A percentile compares a stretch with the other conserved stretches of the same genome.
Evolutionary conservation across 2,888 invertebrate species (phyloP).

Genomic region (Ophonus ardosiacus): DNA sequence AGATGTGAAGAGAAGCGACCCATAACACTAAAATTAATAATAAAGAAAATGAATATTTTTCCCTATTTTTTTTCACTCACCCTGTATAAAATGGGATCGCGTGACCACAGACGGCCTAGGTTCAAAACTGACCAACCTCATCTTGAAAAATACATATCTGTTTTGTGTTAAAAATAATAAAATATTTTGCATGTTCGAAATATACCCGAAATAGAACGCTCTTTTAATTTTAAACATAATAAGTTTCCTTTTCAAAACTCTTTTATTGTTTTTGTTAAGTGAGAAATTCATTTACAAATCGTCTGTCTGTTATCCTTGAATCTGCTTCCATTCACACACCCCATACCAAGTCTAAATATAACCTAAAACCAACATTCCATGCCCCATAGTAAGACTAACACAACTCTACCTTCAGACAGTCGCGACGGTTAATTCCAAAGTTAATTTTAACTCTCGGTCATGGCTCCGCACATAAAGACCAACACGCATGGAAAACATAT

Average conservation of each 20-base stretch:
- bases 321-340: neutral
- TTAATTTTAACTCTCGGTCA: neutral
- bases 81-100: no score
- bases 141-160: no score
- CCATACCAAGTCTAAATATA: neutral
- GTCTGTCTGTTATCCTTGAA: neutral
- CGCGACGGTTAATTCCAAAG: neutral
- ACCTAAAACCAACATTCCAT: neutral
- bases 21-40: no score
- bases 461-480: neutral
- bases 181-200: no score
- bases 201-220: no score
- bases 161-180: no score
- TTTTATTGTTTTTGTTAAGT: neutral
- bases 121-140: no score
- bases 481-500: neutral
- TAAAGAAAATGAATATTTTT: no score
- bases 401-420: neutral
- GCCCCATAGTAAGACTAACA: neutral
- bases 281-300: neutral
- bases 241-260: neutral
- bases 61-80: no score
- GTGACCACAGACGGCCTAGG: no score
- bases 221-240: no score
- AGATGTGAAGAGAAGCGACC: no score